phyloP scores from a whole-genome alignment of 2,113 vertebrate species.

The Microtus richardsoni region DNA sequence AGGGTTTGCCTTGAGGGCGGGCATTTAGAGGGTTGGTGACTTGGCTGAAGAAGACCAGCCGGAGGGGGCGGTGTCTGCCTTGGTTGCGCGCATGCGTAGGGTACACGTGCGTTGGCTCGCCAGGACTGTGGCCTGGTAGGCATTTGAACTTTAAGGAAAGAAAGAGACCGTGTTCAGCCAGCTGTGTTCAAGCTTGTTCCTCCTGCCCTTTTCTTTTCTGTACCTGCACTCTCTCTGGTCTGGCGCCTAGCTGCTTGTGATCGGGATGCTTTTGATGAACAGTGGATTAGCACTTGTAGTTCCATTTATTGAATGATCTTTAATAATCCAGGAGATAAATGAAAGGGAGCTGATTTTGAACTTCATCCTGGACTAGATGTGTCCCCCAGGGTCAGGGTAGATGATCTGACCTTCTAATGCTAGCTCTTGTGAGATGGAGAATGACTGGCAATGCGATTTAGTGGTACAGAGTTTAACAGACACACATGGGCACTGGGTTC shows the following conservation, averaged over 20 bases:
- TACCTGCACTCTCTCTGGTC: not conserved
- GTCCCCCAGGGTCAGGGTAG: not conserved
- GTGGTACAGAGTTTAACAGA: not conserved
- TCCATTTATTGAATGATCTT: not conserved
- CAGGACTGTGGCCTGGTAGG: not conserved
- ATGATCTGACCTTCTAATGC: not conserved
- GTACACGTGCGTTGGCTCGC: constrained; percentile 18
- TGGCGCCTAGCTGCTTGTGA: not conserved
- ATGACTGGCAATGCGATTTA: not conserved
- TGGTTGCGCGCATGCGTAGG: constrained; percentile 64
- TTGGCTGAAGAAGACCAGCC: constrained; percentile 26
- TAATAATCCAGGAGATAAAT: not conserved
- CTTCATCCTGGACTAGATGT: not conserved
- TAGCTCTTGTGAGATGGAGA: not conserved
- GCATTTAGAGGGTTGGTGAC: constrained; percentile 63
- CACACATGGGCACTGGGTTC: not conserved
- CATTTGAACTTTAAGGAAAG: constrained; percentile 26
- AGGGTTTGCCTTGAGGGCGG: constrained; percentile 43
- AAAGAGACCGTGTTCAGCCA: not conserved
- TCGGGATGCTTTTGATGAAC: not conserved
- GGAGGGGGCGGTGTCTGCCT: not conserved
- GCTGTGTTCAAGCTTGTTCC: not conserved
- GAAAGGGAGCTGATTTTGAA: constrained; percentile 4
- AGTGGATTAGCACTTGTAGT: not conserved
- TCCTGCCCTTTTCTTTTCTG: not conserved